Conservation (phyloP, 2,113 vertebrate species). For the Heterotis niloticus region DNA sequence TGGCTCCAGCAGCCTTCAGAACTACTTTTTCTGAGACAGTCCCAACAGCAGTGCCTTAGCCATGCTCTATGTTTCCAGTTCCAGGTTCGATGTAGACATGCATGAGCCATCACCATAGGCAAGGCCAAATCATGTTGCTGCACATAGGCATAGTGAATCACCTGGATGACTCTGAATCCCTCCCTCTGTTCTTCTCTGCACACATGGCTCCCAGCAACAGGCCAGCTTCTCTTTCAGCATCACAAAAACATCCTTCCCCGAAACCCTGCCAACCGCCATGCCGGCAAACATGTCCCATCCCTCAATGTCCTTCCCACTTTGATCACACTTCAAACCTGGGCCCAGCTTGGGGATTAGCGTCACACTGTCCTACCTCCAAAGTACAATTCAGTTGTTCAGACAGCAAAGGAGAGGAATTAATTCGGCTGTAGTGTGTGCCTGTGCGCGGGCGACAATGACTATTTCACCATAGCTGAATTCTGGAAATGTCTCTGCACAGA, state of each 20-base stretch:
- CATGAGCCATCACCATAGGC: background rate
- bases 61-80: too few relatives aligned
- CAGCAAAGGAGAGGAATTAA: constrained; percentile 50
- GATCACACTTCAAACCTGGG: constrained; percentile 57
- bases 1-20: too few relatives aligned
- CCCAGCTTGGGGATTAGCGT: constrained; percentile 52
- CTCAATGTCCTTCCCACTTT: constrained; percentile 60
- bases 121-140: background rate
- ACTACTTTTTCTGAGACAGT: too few relatives aligned
- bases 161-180: background rate
- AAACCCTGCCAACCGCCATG: constrained; percentile 51
- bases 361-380: constrained; percentile 56
- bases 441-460: background rate
- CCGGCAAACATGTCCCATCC: constrained; percentile 46
- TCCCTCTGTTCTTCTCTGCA: background rate
- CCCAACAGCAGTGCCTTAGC: too few relatives aligned
- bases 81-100: background rate
- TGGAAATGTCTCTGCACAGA: too few relatives aligned
- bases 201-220: background rate
- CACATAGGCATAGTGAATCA: background rate
- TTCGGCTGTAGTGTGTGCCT: constrained; percentile 28
- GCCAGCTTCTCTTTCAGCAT: constrained; percentile 24
- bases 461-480: background rate
- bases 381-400: constrained; percentile 51
- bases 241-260: constrained; percentile 43